Conservation (phyloP, 2,113 vertebrate genomes). For the Accipiter cooperii region DNA sequence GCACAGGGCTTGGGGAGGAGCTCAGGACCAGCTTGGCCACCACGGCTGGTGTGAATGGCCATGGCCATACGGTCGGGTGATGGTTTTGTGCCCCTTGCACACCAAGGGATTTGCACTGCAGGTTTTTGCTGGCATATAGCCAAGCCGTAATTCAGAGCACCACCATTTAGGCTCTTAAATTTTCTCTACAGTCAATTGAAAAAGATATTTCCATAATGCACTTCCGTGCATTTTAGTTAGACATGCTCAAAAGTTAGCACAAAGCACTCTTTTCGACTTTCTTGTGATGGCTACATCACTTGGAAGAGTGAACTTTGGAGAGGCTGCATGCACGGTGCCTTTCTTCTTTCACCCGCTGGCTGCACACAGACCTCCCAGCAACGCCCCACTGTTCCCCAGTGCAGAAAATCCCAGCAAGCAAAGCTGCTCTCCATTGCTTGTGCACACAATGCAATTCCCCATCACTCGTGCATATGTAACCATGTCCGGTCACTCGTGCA, state of each 20-base stretch:
- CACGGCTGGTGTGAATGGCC: fast-evolving
- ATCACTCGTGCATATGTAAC: fast-evolving
- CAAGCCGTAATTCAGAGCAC: not conserved
- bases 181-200: not conserved
- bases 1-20: not conserved
- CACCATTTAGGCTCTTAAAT: not conserved
- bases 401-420: not conserved
- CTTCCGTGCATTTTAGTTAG: not conserved
- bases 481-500: fast-evolving
- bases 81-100: not conserved
- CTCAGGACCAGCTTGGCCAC: not conserved
- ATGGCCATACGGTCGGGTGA: fast-evolving
- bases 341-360: too few species aligned
- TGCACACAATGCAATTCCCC: not conserved
- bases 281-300: not conserved
- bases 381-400: fast-evolving
- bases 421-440: not conserved
- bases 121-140: not conserved
- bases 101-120: not conserved
- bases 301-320: not conserved
- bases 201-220: not conserved
- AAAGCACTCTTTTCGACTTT: not conserved
- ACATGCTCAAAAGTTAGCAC: not conserved
- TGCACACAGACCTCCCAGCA: not conserved
- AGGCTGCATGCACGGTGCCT: fast-evolving